A percentile compares a stretch with the other conserved stretches of the same genome.
Conservation (phyloP, 1,140 invertebrate genomes). For the Dolichoris vasculosae region DNA sequence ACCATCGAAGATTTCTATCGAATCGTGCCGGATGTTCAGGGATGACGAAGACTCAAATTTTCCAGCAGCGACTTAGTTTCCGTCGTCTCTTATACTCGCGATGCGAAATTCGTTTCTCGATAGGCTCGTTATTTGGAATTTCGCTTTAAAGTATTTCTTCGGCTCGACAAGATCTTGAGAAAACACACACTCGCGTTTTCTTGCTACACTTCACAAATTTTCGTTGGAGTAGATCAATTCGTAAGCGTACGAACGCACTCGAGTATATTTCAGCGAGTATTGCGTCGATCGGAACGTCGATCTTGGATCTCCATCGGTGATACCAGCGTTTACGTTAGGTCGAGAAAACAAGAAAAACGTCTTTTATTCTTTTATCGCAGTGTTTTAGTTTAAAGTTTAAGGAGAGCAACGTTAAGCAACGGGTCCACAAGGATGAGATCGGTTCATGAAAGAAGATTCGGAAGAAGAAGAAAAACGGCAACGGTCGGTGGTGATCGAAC, state of each 20-base stretch:
- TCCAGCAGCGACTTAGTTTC: not conserved
- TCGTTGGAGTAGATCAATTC: not conserved
- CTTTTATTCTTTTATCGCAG: too few relatives aligned
- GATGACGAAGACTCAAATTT: not conserved
- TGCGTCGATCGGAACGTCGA: too few relatives aligned
- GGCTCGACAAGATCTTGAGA: not conserved
- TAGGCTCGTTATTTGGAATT: not conserved
- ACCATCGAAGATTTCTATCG: constrained; percentile 40
- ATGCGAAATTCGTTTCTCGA: not conserved
- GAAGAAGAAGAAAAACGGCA: too few relatives aligned
- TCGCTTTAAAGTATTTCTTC: not conserved
- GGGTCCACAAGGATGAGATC: too few relatives aligned
- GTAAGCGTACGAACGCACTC: not conserved
- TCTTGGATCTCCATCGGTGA: too few relatives aligned
- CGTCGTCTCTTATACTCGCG: too few relatives aligned
- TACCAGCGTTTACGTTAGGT: too few relatives aligned
- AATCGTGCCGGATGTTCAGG: constrained; percentile 30
- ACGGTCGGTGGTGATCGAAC: too few relatives aligned
- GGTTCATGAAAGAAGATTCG: too few relatives aligned
- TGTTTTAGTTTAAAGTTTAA: too few relatives aligned
- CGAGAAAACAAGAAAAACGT: too few relatives aligned
- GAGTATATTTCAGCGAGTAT: not conserved
- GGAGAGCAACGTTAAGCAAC: too few relatives aligned
- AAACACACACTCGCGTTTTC: not conserved
- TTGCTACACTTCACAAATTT: not conserved